Base-by-base conservation (phyloP, 1,140 invertebrate species). In the Bombus haemorrhoidalis region DNA sequence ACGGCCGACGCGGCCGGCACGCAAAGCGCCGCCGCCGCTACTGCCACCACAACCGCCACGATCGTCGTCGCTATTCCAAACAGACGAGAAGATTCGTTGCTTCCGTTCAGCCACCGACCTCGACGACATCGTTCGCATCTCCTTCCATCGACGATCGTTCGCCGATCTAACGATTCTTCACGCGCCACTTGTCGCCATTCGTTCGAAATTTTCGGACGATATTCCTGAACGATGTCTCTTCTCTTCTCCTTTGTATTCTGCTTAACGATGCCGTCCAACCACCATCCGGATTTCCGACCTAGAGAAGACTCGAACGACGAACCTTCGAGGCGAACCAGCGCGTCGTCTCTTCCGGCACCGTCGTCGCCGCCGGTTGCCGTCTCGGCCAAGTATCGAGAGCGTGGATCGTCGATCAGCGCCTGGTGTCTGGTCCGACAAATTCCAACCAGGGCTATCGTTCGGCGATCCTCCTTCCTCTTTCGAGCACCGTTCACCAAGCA, bases 11-110 rank as follows among this genome's bases (percentile, higher is more conserved):
- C 77, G 41, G n/a, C n/a, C 13, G 68, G 77, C 39, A 59, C 39
- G 83, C 53, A 79, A n/a, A 79, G 68, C 59, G 74, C 53, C 4
- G 37, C 57, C 43, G 57, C 66, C 59, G 66, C 81, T 22, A 32
- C 66, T 18, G 66, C 32, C 32, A 34, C 64, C n/a, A 66, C 41
- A 43, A 37, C 39, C 75, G 75, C 75, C 37, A 78, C 84, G 59
- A 62, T 62, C 43, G 53, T 41, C 74, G 25, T 62, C 37, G 66
- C 64, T 80, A 80, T 69, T 39, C 64, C 64, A n/a, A 69, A 37
- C 12, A 69, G 9, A 37, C 53, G 37, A 32, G 75, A 41, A 41
- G 59, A 37, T 64, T 41, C 15, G 0, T 39, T 25, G 25, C 9
- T 62, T 41, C 37, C 34, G 57, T 15, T 32, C 32, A 41, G 13